Evolutionary conservation across 2,113 vertebrate genomes (phyloP).

Genomic region (Eurystomus gularis): DNA sequence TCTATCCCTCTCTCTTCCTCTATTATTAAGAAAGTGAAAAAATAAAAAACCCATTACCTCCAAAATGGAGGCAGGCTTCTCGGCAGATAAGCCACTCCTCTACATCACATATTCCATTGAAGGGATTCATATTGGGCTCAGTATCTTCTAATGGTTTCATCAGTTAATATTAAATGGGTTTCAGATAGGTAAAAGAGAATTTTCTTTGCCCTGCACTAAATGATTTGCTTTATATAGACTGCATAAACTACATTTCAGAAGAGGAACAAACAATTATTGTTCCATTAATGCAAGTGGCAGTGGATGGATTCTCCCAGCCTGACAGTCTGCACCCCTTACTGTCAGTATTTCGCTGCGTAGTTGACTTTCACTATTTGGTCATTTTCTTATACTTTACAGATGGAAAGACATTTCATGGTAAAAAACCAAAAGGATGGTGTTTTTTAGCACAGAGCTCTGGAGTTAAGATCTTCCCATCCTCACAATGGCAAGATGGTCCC

Average conservation of each 20-base stretch:
- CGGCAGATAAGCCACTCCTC: slow-evolving; percentile 52
- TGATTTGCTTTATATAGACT: slow-evolving; percentile 6
- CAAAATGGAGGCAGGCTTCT: slow-evolving; percentile 34
- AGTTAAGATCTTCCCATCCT: neutral
- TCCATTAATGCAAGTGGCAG: neutral
- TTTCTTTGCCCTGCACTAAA: slow-evolving; percentile 8
- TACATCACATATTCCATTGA: neutral
- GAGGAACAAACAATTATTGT: slow-evolving; percentile 29
- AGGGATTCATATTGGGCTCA: neutral
- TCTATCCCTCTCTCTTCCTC: slow-evolving; percentile 23
- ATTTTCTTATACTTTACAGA: neutral
- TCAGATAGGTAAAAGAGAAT: slow-evolving; percentile 21
- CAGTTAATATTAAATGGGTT: slow-evolving; percentile 50
- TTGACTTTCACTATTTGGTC: neutral
- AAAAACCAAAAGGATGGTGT: neutral
- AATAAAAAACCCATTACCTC: slow-evolving; percentile 35
- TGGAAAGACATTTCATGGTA: neutral
- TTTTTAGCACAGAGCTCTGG: neutral
- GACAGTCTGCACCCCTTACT: neutral
- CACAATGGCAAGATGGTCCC: neutral
- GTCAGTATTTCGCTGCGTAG: neutral
- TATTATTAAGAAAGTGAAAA: slow-evolving; percentile 1
- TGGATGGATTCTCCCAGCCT: neutral
- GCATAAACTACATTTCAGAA: slow-evolving; percentile 14
- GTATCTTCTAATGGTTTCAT: slow-evolving; percentile 50